Conservation (phyloP, 1,140 invertebrate species). For the Myzus persicae region DNA sequence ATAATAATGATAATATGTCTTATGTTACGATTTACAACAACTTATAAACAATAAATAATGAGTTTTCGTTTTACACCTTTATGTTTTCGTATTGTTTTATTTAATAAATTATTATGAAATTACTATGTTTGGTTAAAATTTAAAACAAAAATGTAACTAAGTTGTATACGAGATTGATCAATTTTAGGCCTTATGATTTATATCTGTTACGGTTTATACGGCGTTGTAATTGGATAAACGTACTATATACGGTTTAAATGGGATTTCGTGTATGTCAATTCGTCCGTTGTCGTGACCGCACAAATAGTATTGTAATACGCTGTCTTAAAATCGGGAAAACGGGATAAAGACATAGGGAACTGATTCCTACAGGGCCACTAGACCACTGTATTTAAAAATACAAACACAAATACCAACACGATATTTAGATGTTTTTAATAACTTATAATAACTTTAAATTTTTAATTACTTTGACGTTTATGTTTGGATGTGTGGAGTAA, state of each 20-base stretch:
- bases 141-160: not conserved
- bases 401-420: not conserved
- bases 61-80: not conserved
- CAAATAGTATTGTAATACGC: not conserved
- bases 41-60: not conserved
- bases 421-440: not conserved
- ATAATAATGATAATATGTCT: not conserved
- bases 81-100: not conserved
- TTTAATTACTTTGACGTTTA: no score
- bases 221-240: no score
- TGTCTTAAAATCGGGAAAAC: not conserved
- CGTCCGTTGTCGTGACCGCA: not conserved
- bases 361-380: not conserved
- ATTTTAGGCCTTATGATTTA: not conserved
- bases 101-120: not conserved
- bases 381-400: no score
- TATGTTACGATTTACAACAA: not conserved
- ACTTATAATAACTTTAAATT: no score
- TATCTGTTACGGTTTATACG: not conserved
- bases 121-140: not conserved
- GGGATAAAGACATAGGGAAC: not conserved
- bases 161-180: not conserved
- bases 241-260: not conserved
- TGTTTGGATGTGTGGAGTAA: no score
- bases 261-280: not conserved